phyloP scores from a whole-genome alignment of 2,888 invertebrate species.

The Bugulina stolonifera region DNA sequence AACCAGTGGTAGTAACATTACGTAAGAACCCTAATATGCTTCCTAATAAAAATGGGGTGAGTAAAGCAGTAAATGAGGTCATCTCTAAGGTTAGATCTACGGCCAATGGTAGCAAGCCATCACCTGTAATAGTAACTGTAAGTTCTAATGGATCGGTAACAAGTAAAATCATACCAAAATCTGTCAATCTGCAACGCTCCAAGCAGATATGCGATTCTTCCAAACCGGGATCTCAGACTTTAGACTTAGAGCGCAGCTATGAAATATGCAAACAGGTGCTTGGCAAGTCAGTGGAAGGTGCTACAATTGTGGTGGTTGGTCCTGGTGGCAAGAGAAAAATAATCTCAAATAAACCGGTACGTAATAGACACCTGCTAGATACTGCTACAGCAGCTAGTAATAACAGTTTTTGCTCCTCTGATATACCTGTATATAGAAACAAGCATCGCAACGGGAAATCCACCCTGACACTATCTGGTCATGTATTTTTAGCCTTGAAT shows the following conservation, averaged over 20 bases:
- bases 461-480: constrained; percentile 20
- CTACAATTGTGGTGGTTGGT: constrained; percentile 17
- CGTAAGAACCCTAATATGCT: background rate
- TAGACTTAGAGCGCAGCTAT: constrained; percentile 14
- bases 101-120: background rate
- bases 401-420: background rate
- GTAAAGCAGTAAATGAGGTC: constrained; percentile 2
- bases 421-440: constrained; percentile 23
- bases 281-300: constrained; percentile 12
- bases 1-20: background rate
- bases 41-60: background rate
- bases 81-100: background rate
- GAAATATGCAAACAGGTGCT: constrained; percentile 20
- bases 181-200: background rate
- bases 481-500: constrained; percentile 25
- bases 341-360: constrained; percentile 24
- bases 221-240: background rate
- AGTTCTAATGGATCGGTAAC: constrained; percentile 12
- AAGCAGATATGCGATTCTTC: constrained; percentile 20
- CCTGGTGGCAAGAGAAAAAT: constrained; percentile 24
- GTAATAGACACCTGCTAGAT: constrained; percentile 17
- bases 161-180: background rate
- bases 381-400: background rate
- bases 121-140: constrained; percentile 19
- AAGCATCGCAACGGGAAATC: constrained; percentile 17